phyloP scores from a whole-genome alignment of 1,140 invertebrate genomes.

The Tribolium madens region DNA sequence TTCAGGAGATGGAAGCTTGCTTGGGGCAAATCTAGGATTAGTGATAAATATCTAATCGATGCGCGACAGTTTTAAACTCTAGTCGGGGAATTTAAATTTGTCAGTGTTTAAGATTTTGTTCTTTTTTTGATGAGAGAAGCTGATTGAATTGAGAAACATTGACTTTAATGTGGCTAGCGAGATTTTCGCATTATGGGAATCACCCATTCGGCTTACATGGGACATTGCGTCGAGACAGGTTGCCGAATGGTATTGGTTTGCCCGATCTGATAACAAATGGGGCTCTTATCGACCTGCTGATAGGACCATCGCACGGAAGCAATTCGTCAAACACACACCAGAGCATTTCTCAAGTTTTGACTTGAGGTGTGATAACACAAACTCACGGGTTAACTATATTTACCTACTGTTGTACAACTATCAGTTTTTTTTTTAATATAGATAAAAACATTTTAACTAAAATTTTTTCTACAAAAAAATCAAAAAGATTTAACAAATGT shows the following conservation, averaged over 20 bases:
- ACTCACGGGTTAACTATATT: too few species aligned
- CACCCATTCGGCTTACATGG: conserved; percentile 5
- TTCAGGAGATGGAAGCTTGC: background rate
- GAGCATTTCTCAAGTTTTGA: too few species aligned
- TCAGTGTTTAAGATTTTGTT: background rate
- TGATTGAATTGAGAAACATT: background rate
- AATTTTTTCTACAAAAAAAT: too few species aligned
- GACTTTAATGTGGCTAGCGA: background rate
- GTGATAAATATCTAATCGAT: background rate
- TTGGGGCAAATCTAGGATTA: background rate
- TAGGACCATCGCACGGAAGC: background rate
- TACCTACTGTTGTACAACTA: too few species aligned
- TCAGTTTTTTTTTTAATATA: too few species aligned
- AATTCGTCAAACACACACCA: background rate
- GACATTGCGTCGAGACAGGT: background rate
- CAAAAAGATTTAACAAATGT: too few species aligned
- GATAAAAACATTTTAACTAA: too few species aligned
- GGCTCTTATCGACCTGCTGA: background rate
- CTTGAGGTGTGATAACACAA: too few species aligned
- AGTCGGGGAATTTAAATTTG: background rate
- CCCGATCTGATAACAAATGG: background rate
- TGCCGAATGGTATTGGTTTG: background rate
- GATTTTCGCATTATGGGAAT: conserved; percentile 17
- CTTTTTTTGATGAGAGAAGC: background rate
- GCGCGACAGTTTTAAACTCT: background rate